Percentiles rank a stretch among this genome's conserved stretches.
These are phyloP conservation scores for Columba janthina DNA, from an alignment of 2,113 vertebrate species.

Conservation along the genomic window DNA sequence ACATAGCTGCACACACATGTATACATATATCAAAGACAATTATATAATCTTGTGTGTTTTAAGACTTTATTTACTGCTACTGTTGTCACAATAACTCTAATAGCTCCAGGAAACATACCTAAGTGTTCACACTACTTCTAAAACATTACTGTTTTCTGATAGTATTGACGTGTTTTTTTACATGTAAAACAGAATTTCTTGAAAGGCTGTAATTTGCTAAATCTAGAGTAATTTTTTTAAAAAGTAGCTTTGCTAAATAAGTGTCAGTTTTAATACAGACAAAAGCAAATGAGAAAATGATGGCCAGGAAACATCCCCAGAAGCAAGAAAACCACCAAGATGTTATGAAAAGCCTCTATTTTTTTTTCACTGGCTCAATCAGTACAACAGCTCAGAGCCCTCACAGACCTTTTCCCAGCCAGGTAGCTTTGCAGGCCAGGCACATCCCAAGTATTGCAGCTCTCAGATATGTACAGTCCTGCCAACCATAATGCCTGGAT, in stretches of 20 bases:
- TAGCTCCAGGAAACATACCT: background rate
- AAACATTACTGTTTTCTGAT: conserved; percentile 5
- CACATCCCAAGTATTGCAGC: background rate
- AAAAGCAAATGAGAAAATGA: background rate
- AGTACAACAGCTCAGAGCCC: background rate
- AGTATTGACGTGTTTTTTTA: background rate
- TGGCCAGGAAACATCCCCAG: background rate
- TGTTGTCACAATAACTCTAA: background rate
- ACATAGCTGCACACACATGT: background rate
- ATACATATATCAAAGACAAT: background rate
- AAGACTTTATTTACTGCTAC: background rate
- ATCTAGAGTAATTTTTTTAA: background rate
- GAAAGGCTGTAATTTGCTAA: conserved; percentile 28
- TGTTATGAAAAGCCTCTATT: background rate
- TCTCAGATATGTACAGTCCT: background rate
- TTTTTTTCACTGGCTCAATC: background rate
- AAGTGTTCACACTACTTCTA: background rate
- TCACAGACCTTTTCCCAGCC: background rate
- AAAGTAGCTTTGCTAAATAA: background rate
- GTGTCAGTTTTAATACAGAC: background rate
- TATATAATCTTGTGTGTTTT: background rate
- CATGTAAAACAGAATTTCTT: background rate
- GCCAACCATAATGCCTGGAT: background rate
- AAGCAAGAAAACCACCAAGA: background rate
- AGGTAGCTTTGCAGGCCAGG: background rate